Percentiles rank a stretch among this genome's conserved stretches.
Conservation (phyloP, 1,140 invertebrate species). For the Cyclargus thomasi region DNA sequence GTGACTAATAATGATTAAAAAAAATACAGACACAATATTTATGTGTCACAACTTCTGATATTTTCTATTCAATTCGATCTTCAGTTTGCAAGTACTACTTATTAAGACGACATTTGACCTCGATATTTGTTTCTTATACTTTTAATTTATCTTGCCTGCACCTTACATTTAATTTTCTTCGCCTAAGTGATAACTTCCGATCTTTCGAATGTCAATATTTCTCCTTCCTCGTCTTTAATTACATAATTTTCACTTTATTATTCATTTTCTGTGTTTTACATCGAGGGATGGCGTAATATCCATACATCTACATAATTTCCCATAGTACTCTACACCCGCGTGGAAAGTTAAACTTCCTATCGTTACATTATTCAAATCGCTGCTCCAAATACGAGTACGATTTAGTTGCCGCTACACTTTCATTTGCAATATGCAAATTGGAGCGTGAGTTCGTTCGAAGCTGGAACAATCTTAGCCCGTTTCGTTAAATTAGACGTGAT, state of each 20-base stretch:
- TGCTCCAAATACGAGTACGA: constrained; percentile 45
- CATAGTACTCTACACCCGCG: constrained; percentile 22
- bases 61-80: too few species aligned
- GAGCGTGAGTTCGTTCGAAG: constrained; percentile 48
- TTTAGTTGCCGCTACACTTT: constrained; percentile 55
- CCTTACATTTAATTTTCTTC: too few species aligned
- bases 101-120: neutral
- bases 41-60: too few species aligned
- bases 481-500: neutral
- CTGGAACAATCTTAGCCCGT: constrained; percentile 30
- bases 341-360: constrained; percentile 26
- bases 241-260: too few species aligned
- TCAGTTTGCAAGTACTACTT: constrained; percentile 21
- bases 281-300: neutral
- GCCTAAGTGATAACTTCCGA: too few species aligned
- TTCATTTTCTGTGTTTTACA: too few species aligned
- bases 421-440: constrained; percentile 62
- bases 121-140: neutral
- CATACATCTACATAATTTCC: neutral
- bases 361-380: constrained; percentile 37
- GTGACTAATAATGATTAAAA: constrained; percentile 6
- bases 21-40: too few species aligned
- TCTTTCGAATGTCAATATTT: too few species aligned
- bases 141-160: neutral
- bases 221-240: too few species aligned